Base-by-base conservation (phyloP, 2,797 vertebrate genomes). In the Brotula barbata region DNA sequence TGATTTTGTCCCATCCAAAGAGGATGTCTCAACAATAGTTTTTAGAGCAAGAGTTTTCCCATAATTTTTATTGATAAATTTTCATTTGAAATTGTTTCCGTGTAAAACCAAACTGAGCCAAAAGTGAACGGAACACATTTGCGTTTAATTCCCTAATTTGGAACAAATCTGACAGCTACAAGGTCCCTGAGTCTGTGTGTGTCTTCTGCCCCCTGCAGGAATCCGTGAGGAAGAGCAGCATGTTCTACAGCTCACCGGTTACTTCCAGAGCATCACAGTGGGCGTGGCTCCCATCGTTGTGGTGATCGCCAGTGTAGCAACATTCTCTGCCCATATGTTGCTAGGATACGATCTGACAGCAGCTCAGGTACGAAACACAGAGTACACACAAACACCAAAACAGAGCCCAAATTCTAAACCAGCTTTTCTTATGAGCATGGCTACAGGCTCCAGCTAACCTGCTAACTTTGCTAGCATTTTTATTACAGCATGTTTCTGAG, bases 211-310 rank as follows among this genome's bases (percentile, higher is more conserved):
- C 14, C 48, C 31, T 39, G 7, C 73, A 97, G 95, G 91, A 86
- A 94, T 94, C 43, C 88, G 95, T 66, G 93, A 92, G 20, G 93
- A 94, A 56, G 95, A 96, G 59, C 92, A 90, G 0, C 82, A 85
- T 46, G 94, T 95, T 46, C 59, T 97, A 69, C 94, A 95, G 58
- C 89, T 88, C 39, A 93, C 93, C 0, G 95, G 95, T 36, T 97
- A 97, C 85, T 96, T 95, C 74, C 95, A 97, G 89, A 97, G 95
- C 83, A 92, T 96, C 83, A 95, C 94, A 0, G 95, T 97, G 5
- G 95, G 95, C 0, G 91, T 96, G 82, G 95, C 95, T 55, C 95
- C 95, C 28, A 92, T 96, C 0, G 95, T 95, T 0, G 94, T 97
- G 2, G 95, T 96, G 64, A 96, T 96, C 5, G 95, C 95, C 82